Evolutionary conservation across 2,888 invertebrate genomes (phyloP).

Genomic region (Dryobota labecula): DNA sequence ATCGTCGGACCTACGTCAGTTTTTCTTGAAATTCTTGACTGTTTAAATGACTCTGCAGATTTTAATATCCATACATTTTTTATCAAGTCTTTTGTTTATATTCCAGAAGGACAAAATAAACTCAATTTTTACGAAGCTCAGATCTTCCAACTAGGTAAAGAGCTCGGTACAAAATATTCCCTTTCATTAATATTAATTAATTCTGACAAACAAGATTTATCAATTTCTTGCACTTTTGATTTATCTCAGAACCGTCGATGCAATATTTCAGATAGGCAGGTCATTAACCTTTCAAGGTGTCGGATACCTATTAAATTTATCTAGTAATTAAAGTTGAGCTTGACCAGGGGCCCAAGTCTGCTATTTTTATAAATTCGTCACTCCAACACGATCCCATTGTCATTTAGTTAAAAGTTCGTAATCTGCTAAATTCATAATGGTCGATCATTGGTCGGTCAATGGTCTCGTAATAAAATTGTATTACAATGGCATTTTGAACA

Average conservation of each 20-base stretch:
- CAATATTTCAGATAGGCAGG: neutral
- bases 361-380: too few relatives aligned
- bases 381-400: too few relatives aligned
- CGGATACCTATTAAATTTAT: neutral
- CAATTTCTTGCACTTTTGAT: neutral
- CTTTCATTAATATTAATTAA: conserved; percentile 3
- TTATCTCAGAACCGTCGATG: neutral
- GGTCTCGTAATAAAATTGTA: too few relatives aligned
- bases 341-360: too few relatives aligned
- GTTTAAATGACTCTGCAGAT: neutral
- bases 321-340: neutral
- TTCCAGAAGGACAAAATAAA: neutral
- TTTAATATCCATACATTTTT: neutral
- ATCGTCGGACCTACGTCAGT: neutral
- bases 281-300: conserved; percentile 22
- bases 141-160: too few relatives aligned
- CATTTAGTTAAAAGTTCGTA: too few relatives aligned
- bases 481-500: too few relatives aligned
- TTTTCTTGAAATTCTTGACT: neutral
- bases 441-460: too few relatives aligned
- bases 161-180: neutral
- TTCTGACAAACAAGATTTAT: neutral
- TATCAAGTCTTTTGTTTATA: neutral
- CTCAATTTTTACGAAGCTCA: neutral
- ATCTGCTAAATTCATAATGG: too few relatives aligned